Evolutionary conservation across 2,113 vertebrate species (phyloP).

Genomic region (Alethe diademata): DNA sequence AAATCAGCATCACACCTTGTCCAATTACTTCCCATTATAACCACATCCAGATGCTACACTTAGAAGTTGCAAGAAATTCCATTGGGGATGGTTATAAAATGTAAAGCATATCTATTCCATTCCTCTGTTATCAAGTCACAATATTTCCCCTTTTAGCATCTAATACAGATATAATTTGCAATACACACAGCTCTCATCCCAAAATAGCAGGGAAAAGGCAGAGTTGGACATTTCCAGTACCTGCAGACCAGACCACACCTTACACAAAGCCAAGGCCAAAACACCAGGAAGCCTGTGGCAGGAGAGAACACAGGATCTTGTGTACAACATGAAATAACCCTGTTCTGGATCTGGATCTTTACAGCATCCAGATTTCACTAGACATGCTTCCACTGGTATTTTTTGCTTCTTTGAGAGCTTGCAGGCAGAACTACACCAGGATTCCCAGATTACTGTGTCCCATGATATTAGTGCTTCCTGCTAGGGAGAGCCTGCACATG

Average conservation of each 20-base stretch:
- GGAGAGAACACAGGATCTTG: neutral
- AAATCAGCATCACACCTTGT: slow-evolving; percentile 9
- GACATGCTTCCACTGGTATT: neutral
- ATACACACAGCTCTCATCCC: neutral
- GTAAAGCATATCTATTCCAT: neutral
- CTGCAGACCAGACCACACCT: neutral
- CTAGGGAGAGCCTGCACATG: neutral
- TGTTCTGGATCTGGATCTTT: neutral
- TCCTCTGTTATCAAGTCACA: neutral
- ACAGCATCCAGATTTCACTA: neutral
- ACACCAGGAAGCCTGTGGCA: neutral
- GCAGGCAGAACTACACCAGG: neutral
- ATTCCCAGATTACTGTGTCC: rapidly evolving
- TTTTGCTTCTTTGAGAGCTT: neutral
- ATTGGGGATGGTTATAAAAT: neutral
- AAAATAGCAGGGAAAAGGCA: neutral
- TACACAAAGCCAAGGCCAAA: neutral
- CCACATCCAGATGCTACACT: neutral
- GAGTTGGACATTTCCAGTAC: neutral
- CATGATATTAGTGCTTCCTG: neutral
- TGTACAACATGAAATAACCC: neutral
- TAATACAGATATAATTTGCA: neutral
- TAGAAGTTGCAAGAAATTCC: neutral
- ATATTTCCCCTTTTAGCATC: neutral
- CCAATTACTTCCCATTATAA: neutral